phyloP scores from a whole-genome alignment of 35 echinoderm and acorn worm species.

The Hemicentrotus pulcherrimus region DNA sequence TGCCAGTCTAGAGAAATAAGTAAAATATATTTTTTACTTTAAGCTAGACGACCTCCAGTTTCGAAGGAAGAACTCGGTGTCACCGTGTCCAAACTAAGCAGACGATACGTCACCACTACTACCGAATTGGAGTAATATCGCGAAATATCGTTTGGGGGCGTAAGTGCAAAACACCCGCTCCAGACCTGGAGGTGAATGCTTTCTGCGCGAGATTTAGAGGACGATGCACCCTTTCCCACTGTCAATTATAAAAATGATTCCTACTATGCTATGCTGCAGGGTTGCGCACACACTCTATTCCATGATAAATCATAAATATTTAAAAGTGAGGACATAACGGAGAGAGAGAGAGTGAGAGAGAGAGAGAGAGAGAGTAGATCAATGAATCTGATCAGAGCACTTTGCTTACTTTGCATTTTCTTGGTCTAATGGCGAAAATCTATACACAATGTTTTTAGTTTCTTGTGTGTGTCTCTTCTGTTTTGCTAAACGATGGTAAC shows the following conservation, averaged over 20 bases:
- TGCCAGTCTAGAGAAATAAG: neutral
- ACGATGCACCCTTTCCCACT: neutral
- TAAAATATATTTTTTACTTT: neutral
- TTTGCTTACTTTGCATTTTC: neutral
- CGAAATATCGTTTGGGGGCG: neutral
- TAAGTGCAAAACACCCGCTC: too few relatives aligned
- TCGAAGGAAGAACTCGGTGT: neutral
- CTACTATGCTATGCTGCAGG: neutral
- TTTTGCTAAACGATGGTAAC: too few relatives aligned
- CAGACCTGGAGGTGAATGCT: neutral
- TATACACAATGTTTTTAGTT: too few relatives aligned
- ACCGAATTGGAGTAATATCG: neutral
- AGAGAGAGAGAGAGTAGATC: neutral
- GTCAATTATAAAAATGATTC: neutral
- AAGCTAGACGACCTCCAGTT: neutral
- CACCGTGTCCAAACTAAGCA: neutral
- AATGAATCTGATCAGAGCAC: neutral
- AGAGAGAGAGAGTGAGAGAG: neutral
- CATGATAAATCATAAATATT: neutral
- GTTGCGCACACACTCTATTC: neutral
- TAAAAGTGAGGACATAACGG: neutral
- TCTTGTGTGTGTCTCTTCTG: too few relatives aligned
- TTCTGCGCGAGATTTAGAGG: neutral
- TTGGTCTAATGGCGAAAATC: too few relatives aligned
- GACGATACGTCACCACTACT: constrained; percentile 8